Conservation (phyloP, 2,888 invertebrate genomes). For the Caenorhabditis zanzibari region DNA sequence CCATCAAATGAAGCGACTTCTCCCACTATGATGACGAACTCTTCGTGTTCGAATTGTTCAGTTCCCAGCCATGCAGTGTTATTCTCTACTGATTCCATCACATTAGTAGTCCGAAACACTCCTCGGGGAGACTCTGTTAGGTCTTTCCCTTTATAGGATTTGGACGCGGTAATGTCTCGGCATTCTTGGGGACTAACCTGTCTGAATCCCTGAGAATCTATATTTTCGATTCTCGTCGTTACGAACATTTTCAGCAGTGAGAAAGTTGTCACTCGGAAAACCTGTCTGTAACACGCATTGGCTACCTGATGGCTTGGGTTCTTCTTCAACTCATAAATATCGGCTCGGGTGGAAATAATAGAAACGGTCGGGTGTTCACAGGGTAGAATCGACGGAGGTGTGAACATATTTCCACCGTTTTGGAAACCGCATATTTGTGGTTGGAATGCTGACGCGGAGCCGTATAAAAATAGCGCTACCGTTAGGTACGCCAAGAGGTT, state of each 20-base stretch:
- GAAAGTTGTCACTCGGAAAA: not conserved
- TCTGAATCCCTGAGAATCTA: not conserved
- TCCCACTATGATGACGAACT: not conserved
- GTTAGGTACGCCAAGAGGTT: constrained; percentile 1
- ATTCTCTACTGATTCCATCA: not conserved
- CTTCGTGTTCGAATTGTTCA: not conserved
- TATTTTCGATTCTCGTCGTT: not conserved
- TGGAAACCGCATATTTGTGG: constrained; percentile 23
- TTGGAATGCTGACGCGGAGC: not conserved
- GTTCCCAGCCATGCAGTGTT: not conserved
- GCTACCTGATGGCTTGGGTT: not conserved
- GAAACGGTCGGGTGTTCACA: not conserved
- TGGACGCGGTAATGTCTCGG: not conserved
- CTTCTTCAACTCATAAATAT: not conserved
- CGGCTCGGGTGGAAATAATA: not conserved
- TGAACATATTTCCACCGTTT: constrained; percentile 6
- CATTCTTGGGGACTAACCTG: not conserved
- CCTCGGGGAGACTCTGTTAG: not conserved
- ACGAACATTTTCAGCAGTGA: not conserved
- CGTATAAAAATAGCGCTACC: not conserved
- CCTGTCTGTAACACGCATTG: not conserved
- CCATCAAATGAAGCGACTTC: constrained; percentile 21
- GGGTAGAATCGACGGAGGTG: not conserved
- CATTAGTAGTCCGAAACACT: not conserved
- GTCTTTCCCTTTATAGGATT: not conserved